Evolutionary conservation across 2,888 invertebrate genomes (phyloP), one percentile per base, ranked within the genome.

Genomic region (Macrosiphum euphorbiae): DNA sequence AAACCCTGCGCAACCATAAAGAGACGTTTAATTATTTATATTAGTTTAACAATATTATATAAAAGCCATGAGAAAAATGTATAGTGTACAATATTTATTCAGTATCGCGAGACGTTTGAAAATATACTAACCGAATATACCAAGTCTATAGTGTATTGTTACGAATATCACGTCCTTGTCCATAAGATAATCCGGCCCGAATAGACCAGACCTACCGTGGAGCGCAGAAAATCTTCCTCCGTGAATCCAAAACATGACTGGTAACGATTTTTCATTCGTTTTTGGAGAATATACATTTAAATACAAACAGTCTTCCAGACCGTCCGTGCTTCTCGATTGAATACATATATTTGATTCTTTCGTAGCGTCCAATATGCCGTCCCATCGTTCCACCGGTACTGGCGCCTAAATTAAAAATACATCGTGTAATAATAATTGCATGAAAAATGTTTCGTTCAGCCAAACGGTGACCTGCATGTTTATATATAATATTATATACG

Each of bases 191-290:
- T 96, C 95, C 1, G 97, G 96, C 0, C 97, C 97, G 95, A 97
- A 97, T 35, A 52, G 24, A 50, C 67, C 91, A 3, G 94, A 87
- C 1, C 95, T 94, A 10, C 96, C 95, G 4, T 96, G 96, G 0
- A 97, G 97, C 95, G 97, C 97, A 97, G 97, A 97, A 95, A 96
- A 96, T 26, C 95, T 96, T 50, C 96, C 96, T 28, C 96, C 96
- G 94, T 96, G 96, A 90, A 96, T 96, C 94, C 96, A 96, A 24
- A 96, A 95, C 67, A 96, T 95, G 0, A 96, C 96, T 8, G 92
- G 92, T 24, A 93, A 89, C 4, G 3, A 35, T 55, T 61, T 84
- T 26, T 88, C 0, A 58, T 91, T 47, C 4, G 96, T 96, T 95
- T 95, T 95, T 95, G 95, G 95, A 50, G 96, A 96, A 94, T 95